These are phyloP conservation scores for Spodoptera frugiperda DNA, from an alignment of 1,140 invertebrate genomes.

Conservation along the genomic window DNA sequence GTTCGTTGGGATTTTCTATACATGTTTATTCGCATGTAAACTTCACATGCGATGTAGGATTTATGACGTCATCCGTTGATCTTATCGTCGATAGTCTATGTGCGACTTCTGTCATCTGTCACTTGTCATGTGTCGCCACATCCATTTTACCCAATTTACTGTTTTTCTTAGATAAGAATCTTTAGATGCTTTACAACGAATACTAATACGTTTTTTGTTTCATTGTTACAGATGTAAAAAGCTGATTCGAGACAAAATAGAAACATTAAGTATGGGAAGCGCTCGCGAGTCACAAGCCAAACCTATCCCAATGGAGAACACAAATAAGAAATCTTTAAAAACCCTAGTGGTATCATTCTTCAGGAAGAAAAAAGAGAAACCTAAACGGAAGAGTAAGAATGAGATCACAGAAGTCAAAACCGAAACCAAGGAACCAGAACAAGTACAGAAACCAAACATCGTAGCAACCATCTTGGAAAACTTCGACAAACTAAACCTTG, in stretches of 20 bases:
- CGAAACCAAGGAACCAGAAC: constrained; percentile 33
- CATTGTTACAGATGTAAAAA: constrained; percentile 29
- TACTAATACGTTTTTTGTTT: background rate
- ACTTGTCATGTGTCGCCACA: no score
- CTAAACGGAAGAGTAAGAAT: constrained; percentile 39
- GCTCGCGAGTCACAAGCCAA: constrained; percentile 53
- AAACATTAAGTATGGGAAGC: constrained; percentile 63
- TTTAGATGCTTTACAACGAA: background rate
- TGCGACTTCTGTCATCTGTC: no score
- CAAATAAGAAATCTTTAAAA: constrained; percentile 66
- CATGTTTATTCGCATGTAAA: no score
- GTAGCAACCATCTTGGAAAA: constrained; percentile 59
- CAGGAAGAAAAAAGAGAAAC: constrained; percentile 63
- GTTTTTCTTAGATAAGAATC: no score
- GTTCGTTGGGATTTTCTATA: no score
- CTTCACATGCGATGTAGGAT: no score
- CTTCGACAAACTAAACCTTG: constrained; percentile 54
- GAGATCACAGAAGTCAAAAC: constrained; percentile 26
- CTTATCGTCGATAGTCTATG: no score
- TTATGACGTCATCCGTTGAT: no score
- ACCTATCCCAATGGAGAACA: constrained; percentile 63
- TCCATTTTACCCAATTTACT: no score
- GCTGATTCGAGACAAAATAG: background rate
- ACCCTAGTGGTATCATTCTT: constrained; percentile 63
- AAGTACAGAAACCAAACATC: background rate